Evolutionary conservation across 2,888 invertebrate species (phyloP).

Genomic region (Willowsia nigromaculata): DNA sequence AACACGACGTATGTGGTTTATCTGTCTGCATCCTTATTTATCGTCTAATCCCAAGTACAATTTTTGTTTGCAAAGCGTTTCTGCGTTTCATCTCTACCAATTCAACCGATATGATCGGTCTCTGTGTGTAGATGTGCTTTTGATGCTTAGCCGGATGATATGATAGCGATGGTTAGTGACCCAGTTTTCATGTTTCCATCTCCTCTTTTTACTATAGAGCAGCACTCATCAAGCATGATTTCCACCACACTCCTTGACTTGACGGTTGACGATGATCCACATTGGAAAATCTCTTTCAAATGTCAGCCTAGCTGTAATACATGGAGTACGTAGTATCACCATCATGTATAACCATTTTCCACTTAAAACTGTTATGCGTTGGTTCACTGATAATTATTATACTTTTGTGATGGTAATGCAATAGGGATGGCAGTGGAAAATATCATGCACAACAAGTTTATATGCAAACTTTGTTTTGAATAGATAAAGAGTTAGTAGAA

Average conservation of each 20-base stretch:
- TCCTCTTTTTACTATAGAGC: not conserved
- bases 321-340: not conserved
- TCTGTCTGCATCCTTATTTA: slow-evolving; percentile 3
- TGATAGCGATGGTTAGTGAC: slow-evolving; percentile 39
- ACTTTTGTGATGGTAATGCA: not conserved
- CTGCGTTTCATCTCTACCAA: not conserved
- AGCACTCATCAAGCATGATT: not conserved
- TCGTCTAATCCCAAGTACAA: not conserved
- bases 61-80: slow-evolving; percentile 20
- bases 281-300: not conserved
- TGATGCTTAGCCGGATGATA: not conserved
- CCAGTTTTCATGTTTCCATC: not conserved
- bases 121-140: not conserved
- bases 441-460: not conserved
- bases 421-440: not conserved
- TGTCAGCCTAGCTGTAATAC: not conserved
- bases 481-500: not conserved
- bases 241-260: not conserved
- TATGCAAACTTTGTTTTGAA: slow-evolving; percentile 23
- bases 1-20: slow-evolving; percentile 1
- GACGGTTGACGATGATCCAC: not conserved
- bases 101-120: not conserved
- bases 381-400: not conserved
- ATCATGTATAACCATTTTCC: no score
- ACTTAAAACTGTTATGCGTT: not conserved